Conservation (phyloP, 2,797 vertebrate species). For the Buphagus erythrorhynchus region DNA sequence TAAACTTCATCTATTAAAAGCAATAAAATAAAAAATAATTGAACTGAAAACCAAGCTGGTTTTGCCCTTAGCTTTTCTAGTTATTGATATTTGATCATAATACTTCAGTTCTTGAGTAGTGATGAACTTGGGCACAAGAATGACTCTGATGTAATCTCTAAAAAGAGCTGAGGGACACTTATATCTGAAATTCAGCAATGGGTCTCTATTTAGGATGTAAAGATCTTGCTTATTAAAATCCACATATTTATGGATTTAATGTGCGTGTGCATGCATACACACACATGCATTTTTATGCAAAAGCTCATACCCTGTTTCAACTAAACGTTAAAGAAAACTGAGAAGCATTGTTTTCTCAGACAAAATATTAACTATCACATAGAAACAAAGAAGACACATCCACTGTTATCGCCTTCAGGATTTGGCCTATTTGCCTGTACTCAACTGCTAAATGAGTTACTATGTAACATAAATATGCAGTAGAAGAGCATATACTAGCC, state of each 20-base stretch:
- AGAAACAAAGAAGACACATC: background rate
- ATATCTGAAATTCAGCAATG: background rate
- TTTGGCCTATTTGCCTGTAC: background rate
- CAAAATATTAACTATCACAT: background rate
- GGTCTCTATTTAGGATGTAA: background rate
- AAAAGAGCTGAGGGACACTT: background rate
- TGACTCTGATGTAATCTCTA: background rate
- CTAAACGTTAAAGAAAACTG: background rate
- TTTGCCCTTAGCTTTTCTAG: background rate
- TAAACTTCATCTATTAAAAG: background rate
- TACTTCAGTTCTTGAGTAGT: background rate
- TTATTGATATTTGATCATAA: background rate
- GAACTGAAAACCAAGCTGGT: constrained; percentile 18
- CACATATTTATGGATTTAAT: background rate
- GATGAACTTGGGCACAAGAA: background rate
- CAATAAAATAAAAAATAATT: constrained; percentile 42
- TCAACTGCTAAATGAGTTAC: background rate
- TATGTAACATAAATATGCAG: background rate
- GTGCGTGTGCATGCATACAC: background rate
- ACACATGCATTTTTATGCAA: background rate
- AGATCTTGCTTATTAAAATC: background rate
- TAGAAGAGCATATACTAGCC: background rate
- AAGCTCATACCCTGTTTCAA: background rate
- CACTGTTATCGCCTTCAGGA: background rate
- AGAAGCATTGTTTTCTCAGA: background rate